Evolutionary conservation across 92 coral and sea anemone genomes (phyloP).

Genomic region (Diadumene lineata): DNA sequence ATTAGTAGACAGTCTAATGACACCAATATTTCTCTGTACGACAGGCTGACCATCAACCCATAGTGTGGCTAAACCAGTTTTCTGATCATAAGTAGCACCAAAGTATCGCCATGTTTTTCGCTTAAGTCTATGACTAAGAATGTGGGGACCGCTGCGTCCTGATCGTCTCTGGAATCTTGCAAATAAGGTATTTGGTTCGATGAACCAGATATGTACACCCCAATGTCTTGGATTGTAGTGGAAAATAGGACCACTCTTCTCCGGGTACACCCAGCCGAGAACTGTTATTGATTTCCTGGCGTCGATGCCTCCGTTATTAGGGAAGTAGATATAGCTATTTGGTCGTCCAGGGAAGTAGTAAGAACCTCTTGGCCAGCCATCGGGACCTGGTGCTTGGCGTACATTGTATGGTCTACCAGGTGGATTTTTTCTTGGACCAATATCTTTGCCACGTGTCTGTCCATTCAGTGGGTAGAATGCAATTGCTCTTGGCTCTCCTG

Average conservation of each 20-base stretch:
- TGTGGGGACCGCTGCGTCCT: slow-evolving; percentile 31
- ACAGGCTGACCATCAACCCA: slow-evolving; percentile 59
- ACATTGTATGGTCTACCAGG: slow-evolving; percentile 65
- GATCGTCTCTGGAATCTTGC: slow-evolving; percentile 72
- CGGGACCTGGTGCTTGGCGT: slow-evolving; percentile 72
- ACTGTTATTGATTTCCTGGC: slow-evolving; percentile 70
- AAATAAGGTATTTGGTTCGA: slow-evolving; percentile 46
- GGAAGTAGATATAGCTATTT: slow-evolving; percentile 68
- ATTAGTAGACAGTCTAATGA: slow-evolving; percentile 65
- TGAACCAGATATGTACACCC: slow-evolving; percentile 74
- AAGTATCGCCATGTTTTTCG: slow-evolving; percentile 56
- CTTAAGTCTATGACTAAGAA: slow-evolving; percentile 41
- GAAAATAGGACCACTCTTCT: slow-evolving; percentile 75
- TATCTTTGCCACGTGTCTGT: slow-evolving; percentile 49
- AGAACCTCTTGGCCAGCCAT: slow-evolving; percentile 74
- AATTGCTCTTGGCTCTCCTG: slow-evolving; percentile 61
- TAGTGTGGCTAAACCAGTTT: slow-evolving; percentile 62
- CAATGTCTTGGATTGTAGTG: slow-evolving; percentile 57
- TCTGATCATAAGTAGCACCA: slow-evolving; percentile 57
- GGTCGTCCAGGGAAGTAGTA: slow-evolving; percentile 65
- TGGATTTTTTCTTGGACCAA: slow-evolving; percentile 65
- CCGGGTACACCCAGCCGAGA: slow-evolving; percentile 76
- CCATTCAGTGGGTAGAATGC: slow-evolving; percentile 81
- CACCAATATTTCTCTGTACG: slow-evolving; percentile 66
- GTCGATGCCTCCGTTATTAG: slow-evolving; percentile 83